Evolutionary conservation across 2,113 vertebrate species (phyloP).

Genomic region (Pterocles gutturalis): DNA sequence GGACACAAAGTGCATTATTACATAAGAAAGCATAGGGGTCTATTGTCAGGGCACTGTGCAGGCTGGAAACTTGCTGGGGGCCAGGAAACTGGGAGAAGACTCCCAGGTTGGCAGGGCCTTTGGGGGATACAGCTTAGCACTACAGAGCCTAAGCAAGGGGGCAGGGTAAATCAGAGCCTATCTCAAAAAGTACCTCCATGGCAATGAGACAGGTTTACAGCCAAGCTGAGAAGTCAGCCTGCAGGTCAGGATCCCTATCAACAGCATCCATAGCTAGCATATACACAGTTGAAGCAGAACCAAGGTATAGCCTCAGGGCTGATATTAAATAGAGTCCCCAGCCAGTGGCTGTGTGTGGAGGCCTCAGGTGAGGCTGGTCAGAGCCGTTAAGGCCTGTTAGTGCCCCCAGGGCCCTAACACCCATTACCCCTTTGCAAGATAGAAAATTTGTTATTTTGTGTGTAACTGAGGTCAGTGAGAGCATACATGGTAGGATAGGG

Average conservation of each 20-base stretch:
- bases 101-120: neutral
- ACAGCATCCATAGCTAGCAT: fast-evolving
- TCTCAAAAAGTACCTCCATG: neutral
- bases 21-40: neutral
- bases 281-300: fast-evolving
- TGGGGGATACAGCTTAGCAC: neutral
- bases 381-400: neutral
- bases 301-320: neutral
- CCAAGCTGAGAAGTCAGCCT: neutral
- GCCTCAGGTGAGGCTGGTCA: neutral
- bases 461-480: neutral
- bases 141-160: neutral
- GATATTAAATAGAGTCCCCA: neutral
- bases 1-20: too few species aligned
- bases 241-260: neutral
- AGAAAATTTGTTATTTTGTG: neutral
- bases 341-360: neutral
- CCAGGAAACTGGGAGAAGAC: fast-evolving
- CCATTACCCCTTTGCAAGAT: neutral
- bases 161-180: neutral
- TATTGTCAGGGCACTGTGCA: neutral
- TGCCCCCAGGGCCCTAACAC: neutral
- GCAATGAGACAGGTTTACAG: fast-evolving
- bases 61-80: neutral
- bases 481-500: neutral